Conservation (phyloP, 1,140 invertebrate genomes). For the Acarapis woodi region DNA sequence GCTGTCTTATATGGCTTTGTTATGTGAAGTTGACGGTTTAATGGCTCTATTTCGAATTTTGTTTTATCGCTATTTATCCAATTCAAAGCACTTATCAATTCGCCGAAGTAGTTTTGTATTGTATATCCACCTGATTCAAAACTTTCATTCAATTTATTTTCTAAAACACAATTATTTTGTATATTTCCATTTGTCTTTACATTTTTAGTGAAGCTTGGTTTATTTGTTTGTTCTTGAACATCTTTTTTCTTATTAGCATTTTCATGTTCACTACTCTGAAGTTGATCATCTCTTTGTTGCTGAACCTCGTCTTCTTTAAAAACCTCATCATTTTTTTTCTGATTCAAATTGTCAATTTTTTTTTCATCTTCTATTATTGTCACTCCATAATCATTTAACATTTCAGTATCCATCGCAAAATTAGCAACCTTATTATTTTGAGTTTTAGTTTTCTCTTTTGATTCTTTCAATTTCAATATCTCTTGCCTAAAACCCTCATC, state of each 20-base stretch:
- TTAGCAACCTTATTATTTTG: not conserved
- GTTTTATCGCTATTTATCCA: too few species aligned
- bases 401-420: not conserved
- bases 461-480: not conserved
- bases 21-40: too few species aligned
- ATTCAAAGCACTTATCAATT: too few species aligned
- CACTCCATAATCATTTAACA: not conserved
- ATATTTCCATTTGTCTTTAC: too few species aligned
- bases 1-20: too few species aligned
- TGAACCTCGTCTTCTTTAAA: not conserved
- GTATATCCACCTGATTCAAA: too few species aligned
- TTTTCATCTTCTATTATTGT: not conserved
- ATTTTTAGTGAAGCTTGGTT: too few species aligned
- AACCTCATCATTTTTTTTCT: not conserved
- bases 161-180: too few species aligned
- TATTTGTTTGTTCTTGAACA: not conserved
- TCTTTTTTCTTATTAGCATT: not conserved
- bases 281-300: not conserved
- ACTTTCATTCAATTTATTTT: too few species aligned
- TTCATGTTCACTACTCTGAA: not conserved
- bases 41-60: too few species aligned
- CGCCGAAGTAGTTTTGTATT: too few species aligned
- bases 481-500: not conserved
- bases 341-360: not conserved
- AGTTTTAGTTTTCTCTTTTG: not conserved